Conservation (phyloP, 2,888 invertebrate genomes). For the Pheosia gnoma region DNA sequence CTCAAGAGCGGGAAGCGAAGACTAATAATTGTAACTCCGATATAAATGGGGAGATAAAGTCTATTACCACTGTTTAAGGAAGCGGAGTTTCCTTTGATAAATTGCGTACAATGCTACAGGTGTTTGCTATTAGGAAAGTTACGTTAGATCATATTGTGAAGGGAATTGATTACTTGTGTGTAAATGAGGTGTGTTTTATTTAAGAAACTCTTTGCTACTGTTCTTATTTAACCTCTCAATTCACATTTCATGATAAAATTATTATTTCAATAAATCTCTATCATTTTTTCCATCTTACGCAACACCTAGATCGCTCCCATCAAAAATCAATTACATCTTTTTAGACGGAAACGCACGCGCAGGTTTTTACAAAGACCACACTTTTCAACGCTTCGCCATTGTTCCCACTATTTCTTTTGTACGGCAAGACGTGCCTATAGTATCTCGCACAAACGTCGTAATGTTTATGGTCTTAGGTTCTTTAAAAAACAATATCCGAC, state of each 20-base stretch:
- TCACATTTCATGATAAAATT: slow-evolving; percentile 19
- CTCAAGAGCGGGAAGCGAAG: slow-evolving; percentile 59
- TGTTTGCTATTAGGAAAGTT: slow-evolving; percentile 27
- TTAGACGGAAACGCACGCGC: slow-evolving; percentile 23
- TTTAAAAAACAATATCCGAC: slow-evolving; percentile 11
- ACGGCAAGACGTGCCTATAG: slow-evolving; percentile 24
- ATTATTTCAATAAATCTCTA: slow-evolving; percentile 25
- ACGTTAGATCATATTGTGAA: slow-evolving; percentile 1
- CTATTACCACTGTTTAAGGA: slow-evolving; percentile 70
- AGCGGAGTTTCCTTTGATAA: slow-evolving; percentile 59
- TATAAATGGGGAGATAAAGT: slow-evolving; percentile 75
- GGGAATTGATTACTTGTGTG: background rate
- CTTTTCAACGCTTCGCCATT: slow-evolving; percentile 31
- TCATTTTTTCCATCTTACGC: slow-evolving; percentile 33
- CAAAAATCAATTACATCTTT: slow-evolving; percentile 58
- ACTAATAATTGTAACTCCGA: slow-evolving; percentile 73
- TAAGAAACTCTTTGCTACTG: background rate
- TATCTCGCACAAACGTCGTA: background rate
- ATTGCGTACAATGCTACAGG: slow-evolving; percentile 41
- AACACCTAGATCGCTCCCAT: slow-evolving; percentile 47
- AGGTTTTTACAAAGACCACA: slow-evolving; percentile 34
- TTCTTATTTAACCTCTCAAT: background rate
- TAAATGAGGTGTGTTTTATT: background rate
- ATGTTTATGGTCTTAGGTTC: slow-evolving; percentile 5
- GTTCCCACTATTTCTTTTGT: slow-evolving; percentile 36